Evolutionary conservation across 2,113 vertebrate genomes (phyloP).

Genomic region (Rhinoderma darwinii): DNA sequence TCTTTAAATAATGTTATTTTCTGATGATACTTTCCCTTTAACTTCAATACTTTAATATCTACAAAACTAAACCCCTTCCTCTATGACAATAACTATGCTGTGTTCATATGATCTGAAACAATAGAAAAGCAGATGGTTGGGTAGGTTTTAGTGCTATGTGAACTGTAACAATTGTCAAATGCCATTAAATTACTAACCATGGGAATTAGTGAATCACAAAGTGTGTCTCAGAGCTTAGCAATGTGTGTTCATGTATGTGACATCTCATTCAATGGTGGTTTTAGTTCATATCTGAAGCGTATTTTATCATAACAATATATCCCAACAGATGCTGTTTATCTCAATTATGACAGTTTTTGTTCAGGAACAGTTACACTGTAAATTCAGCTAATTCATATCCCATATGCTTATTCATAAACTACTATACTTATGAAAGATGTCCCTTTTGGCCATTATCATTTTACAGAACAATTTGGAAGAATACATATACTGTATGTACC

Average conservation of each 20-base stretch:
- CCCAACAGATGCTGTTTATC: not conserved
- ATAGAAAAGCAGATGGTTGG: constrained; percentile 34
- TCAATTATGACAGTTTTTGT: not conserved
- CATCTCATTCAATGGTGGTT: not conserved
- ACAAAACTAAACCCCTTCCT: not conserved
- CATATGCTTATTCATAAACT: not conserved
- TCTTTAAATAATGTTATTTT: not conserved
- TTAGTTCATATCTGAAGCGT: not conserved
- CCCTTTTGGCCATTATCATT: not conserved
- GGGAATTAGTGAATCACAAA: constrained; percentile 31
- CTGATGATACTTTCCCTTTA: not conserved
- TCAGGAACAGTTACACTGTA: not conserved
- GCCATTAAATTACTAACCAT: not conserved
- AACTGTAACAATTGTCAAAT: constrained; percentile 17
- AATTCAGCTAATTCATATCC: not conserved
- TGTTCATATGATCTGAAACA: constrained; percentile 5
- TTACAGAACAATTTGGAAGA: not conserved
- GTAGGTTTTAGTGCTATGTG: not conserved
- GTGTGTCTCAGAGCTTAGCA: not conserved
- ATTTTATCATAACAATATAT: not conserved
- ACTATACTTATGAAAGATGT: not conserved
- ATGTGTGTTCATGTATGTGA: constrained; percentile 24
- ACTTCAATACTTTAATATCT: not conserved
- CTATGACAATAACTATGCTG: not conserved
- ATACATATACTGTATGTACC: not conserved